Evolutionary conservation across 2,113 vertebrate species (phyloP).

Genomic region (Mastomys coucha): DNA sequence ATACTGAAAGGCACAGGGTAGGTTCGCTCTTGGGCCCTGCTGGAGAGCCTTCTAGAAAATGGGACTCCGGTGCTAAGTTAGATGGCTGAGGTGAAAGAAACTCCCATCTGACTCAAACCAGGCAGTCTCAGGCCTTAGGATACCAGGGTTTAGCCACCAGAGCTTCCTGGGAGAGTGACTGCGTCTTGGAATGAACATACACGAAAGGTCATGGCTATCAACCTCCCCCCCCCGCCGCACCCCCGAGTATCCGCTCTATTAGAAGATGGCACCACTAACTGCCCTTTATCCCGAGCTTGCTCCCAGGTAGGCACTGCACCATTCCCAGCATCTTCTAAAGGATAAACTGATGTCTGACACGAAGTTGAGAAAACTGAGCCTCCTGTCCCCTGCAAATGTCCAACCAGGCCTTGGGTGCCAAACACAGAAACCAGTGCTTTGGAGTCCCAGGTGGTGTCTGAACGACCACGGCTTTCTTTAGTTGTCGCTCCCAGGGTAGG

Average conservation of each 20-base stretch:
- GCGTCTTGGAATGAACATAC: neutral
- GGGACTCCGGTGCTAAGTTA: neutral
- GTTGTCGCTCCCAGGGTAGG: neutral
- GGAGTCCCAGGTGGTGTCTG: rapidly evolving
- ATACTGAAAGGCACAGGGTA: constrained; percentile 87
- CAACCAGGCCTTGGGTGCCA: neutral
- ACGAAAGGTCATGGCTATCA: neutral
- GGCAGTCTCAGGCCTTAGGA: neutral
- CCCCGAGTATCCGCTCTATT: rapidly evolving
- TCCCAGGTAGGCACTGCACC: no score
- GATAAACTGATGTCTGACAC: no score
- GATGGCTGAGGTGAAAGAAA: neutral
- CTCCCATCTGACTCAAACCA: neutral
- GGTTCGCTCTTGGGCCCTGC: neutral
- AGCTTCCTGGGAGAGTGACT: neutral
- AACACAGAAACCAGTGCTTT: neutral
- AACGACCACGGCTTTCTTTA: neutral
- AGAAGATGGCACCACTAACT: rapidly evolving
- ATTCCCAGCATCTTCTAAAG: neutral
- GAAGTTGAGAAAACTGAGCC: neutral
- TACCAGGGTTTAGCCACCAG: neutral
- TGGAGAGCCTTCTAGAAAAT: neutral
- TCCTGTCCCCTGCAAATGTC: neutral
- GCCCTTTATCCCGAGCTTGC: neutral
- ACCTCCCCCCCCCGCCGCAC: no score